These are phyloP conservation scores for Osmoderma eremita DNA, from an alignment of 2,888 invertebrate genomes.

Conservation along the genomic window DNA sequence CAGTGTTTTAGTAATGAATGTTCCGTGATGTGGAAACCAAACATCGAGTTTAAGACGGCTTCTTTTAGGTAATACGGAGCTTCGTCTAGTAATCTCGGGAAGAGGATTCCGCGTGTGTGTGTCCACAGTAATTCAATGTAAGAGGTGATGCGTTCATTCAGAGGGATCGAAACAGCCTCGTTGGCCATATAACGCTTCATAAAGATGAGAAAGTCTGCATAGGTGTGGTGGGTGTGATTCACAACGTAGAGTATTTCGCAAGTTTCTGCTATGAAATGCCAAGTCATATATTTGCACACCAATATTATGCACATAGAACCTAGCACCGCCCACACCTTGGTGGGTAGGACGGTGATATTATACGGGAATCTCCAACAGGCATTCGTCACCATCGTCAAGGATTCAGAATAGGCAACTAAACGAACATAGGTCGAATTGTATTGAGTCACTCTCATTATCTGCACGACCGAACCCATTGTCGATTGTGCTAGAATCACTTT, in stretches of 20 bases:
- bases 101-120: slow-evolving; percentile 25
- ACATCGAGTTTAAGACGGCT: slow-evolving; percentile 51
- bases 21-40: slow-evolving; percentile 49
- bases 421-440: neutral
- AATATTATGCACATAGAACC: neutral
- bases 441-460: too few relatives aligned
- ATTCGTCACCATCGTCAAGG: slow-evolving; percentile 21
- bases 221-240: slow-evolving; percentile 15
- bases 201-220: slow-evolving; percentile 26
- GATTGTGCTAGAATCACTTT: slow-evolving; percentile 35
- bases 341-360: neutral
- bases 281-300: slow-evolving; percentile 10
- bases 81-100: slow-evolving; percentile 42
- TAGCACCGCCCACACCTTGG: neutral
- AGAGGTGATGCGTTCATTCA: slow-evolving; percentile 7
- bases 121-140: slow-evolving; percentile 39
- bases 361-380: slow-evolving; percentile 17
- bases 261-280: slow-evolving; percentile 37
- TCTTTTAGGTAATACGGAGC: slow-evolving; percentile 52
- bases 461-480: neutral
- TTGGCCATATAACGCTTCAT: slow-evolving; percentile 37
- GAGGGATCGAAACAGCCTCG: slow-evolving; percentile 37
- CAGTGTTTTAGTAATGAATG: slow-evolving; percentile 49
- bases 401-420: neutral
- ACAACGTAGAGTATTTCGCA: slow-evolving; percentile 34